These are phyloP conservation scores for Invenusta paracnida DNA, from an alignment of 2,888 invertebrate species.

Conservation along the genomic window DNA sequence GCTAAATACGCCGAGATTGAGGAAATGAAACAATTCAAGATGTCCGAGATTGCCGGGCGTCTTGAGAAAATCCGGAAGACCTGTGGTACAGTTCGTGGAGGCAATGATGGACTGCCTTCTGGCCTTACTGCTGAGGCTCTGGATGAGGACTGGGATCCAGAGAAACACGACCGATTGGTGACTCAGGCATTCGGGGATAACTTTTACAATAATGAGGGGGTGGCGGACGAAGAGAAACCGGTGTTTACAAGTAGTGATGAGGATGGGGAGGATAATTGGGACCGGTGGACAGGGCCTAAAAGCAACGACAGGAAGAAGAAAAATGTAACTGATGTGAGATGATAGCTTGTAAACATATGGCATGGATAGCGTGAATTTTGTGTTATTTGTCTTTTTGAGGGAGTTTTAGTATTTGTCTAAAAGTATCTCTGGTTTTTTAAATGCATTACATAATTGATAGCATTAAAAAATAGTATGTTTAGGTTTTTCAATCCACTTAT, in stretches of 20 bases:
- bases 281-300: not conserved
- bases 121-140: slow-evolving; percentile 59
- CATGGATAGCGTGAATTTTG: too few relatives aligned
- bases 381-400: too few relatives aligned
- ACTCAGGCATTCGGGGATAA: slow-evolving; percentile 75
- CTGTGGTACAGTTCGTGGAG: not conserved
- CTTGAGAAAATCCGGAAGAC: slow-evolving; percentile 78
- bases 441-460: too few relatives aligned
- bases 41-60: slow-evolving; percentile 82
- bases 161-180: slow-evolving; percentile 80
- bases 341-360: too few relatives aligned
- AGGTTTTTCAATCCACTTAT: too few relatives aligned
- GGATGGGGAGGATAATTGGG: not conserved
- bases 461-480: too few relatives aligned
- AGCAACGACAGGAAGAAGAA: too few relatives aligned
- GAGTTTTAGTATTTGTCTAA: too few relatives aligned
- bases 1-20: slow-evolving; percentile 80
- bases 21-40: slow-evolving; percentile 76
- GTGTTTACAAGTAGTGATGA: not conserved
- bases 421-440: too few relatives aligned
- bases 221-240: slow-evolving; percentile 66
- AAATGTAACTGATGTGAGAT: too few relatives aligned
- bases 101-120: not conserved
- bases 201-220: slow-evolving; percentile 60
- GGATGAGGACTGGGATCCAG: slow-evolving; percentile 75